These are phyloP conservation scores for Agriopis leucophaearia DNA, from an alignment of 2,888 invertebrate genomes.

Conservation along the genomic window DNA sequence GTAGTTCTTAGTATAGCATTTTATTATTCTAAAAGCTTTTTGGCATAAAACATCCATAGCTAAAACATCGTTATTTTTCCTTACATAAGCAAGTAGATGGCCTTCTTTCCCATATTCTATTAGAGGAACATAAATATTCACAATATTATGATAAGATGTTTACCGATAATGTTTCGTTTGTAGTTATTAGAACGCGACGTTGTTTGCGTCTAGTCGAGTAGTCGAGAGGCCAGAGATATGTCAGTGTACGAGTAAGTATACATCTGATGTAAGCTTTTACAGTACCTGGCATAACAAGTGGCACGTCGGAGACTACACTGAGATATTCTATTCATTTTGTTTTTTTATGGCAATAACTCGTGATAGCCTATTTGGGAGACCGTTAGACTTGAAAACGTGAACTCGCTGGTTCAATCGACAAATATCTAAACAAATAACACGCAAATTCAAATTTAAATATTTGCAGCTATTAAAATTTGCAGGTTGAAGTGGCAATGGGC, in stretches of 20 bases:
- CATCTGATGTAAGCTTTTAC: not conserved
- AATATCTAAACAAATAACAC: too few species aligned
- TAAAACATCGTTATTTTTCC: constrained; percentile 2
- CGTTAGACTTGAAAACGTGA: too few species aligned
- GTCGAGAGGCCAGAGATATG: not conserved
- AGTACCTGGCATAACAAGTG: not conserved
- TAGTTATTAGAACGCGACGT: constrained; percentile 4
- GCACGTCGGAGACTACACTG: not conserved
- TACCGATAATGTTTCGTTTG: constrained; percentile 17
- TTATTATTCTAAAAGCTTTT: constrained; percentile 10
- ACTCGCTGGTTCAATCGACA: too few species aligned
- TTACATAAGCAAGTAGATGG: not conserved
- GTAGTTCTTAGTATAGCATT: too few species aligned
- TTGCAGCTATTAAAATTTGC: too few species aligned
- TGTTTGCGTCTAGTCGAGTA: constrained; percentile 1
- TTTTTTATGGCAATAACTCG: too few species aligned
- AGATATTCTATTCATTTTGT: not conserved
- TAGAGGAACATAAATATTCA: constrained; percentile 22
- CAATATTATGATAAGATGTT: constrained; percentile 17
- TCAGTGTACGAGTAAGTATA: not conserved
- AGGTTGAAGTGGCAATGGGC: too few species aligned
- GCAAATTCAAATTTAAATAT: too few species aligned
- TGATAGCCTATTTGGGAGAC: too few species aligned
- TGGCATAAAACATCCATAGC: not conserved
- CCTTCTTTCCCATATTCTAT: constrained; percentile 16